Conservation (phyloP, 2,888 invertebrate genomes). For the Perizoma flavofasciatum region DNA sequence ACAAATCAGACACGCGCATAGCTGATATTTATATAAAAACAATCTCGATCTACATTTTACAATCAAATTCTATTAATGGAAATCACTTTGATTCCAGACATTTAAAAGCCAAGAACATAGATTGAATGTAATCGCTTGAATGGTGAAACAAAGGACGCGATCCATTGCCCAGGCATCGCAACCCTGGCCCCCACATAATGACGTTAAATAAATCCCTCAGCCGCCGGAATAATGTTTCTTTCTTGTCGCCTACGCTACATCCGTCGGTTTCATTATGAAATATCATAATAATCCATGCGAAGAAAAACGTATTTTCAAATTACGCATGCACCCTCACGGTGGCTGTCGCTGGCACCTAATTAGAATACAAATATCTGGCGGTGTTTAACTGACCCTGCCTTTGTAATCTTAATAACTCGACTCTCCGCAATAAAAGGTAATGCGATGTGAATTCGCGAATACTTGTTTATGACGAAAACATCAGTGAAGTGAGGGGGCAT, state of each 20-base stretch:
- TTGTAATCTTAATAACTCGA: conserved; percentile 70
- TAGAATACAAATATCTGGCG: conserved; percentile 76
- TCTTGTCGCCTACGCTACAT: conserved; percentile 50
- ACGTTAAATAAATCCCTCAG: conserved; percentile 29
- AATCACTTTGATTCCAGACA: conserved; percentile 27
- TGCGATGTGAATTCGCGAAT: conserved; percentile 52
- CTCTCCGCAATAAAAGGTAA: conserved; percentile 51
- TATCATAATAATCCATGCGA: conserved; percentile 65
- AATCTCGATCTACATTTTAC: conserved; percentile 41
- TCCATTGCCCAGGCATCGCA: conserved; percentile 45
- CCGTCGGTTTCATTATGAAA: conserved; percentile 58
- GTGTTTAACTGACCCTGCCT: conserved; percentile 72
- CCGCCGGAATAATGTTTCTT: conserved; percentile 26
- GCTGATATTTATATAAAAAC: conserved; percentile 54
- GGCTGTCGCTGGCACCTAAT: conserved; percentile 72
- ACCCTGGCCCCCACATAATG: conserved; percentile 31
- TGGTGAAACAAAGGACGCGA: conserved; percentile 35
- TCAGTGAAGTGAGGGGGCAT: conserved; percentile 24
- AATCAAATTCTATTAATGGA: conserved; percentile 30
- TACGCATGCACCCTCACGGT: conserved; percentile 74
- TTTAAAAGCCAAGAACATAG: conserved; percentile 8
- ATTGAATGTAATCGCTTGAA: conserved; percentile 16
- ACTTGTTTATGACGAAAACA: conserved; percentile 42
- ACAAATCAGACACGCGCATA: conserved; percentile 56
- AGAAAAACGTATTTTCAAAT: conserved; percentile 65